Evolutionary conservation across 2,113 vertebrate species (phyloP).

Genomic region (Orcinus orca): DNA sequence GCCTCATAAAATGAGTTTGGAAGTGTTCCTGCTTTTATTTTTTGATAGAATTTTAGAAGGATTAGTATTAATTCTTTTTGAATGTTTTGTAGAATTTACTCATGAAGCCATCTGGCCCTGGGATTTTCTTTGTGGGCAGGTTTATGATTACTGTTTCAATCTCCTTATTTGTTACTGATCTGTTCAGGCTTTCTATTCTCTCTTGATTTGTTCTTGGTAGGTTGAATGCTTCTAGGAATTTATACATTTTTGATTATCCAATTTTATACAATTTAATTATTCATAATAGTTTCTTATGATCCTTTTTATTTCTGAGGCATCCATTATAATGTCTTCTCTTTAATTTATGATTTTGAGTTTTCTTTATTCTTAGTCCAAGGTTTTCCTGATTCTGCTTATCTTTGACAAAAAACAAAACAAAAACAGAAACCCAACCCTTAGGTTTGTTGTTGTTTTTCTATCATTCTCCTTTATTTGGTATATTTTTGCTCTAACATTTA

Average conservation of each 20-base stretch:
- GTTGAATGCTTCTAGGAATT: neutral
- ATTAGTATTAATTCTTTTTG: neutral
- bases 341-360: neutral
- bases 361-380: neutral
- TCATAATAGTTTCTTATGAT: neutral
- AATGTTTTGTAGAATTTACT: neutral
- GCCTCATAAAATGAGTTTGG: neutral
- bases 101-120: neutral
- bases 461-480: neutral
- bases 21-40: neutral
- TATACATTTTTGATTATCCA: neutral
- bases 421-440: neutral
- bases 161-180: neutral
- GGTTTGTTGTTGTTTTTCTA: neutral
- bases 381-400: neutral
- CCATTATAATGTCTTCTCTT: neutral
- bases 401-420: neutral
- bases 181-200: neutral
- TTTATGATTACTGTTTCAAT: neutral
- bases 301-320: neutral
- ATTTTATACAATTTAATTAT: neutral
- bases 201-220: neutral
- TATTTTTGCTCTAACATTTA: neutral
- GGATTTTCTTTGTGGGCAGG: neutral
- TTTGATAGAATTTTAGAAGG: neutral